Evolutionary conservation across 2,797 vertebrate genomes (phyloP), one percentile per base, ranked within the genome.

Genomic region (Neosilurus mollespiculum): DNA sequence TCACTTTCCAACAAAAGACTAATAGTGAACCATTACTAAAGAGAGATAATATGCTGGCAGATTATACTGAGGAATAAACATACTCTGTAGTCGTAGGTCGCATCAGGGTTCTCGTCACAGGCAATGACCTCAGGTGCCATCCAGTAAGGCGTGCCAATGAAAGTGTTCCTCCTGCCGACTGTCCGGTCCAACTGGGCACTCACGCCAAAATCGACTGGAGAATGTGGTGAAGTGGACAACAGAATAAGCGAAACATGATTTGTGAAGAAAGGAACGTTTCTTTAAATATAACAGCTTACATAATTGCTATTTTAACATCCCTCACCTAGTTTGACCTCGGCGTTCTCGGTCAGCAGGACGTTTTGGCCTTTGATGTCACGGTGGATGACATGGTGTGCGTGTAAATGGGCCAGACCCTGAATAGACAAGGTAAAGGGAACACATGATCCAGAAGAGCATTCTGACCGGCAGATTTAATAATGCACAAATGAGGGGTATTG

Each of bases 301-400:
- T 69, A 51, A 12, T 72, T 51, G 20, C 58, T 24, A 11, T 1
- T 43, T 18, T 26, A 20, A 24, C 20, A 5, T 24, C 43, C 92
- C 96, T 83, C 91, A 98, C 97, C 97, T 0, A 98, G 95, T 88
- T 99, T 99, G 88, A 99, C 97, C 91, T 98, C 97, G 0, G 97
- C 97, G 0, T 99, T 99, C 93, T 99, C 97, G 0, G 97, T 98
- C 90, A 98, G 92, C 91, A 98, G 88, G 37, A 99, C 97, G 9
- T 99, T 99, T 91, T 99, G 98, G 76, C 97, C 98, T 92, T 99
- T 99, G 88, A 98, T 99, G 91, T 99, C 97, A 66, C 97, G 95
- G 89, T 98, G 98, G 91, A 99, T 99, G 85, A 99, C 98, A 0
- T 98, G 97, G 89, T 99, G 97, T 81, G 97, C 96, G 37, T 99